Percentiles rank a stretch among this genome's conserved stretches.
These are phyloP conservation scores for Enteromius radiatus DNA, from an alignment of 2,797 vertebrate genomes.

Conservation along the genomic window DNA sequence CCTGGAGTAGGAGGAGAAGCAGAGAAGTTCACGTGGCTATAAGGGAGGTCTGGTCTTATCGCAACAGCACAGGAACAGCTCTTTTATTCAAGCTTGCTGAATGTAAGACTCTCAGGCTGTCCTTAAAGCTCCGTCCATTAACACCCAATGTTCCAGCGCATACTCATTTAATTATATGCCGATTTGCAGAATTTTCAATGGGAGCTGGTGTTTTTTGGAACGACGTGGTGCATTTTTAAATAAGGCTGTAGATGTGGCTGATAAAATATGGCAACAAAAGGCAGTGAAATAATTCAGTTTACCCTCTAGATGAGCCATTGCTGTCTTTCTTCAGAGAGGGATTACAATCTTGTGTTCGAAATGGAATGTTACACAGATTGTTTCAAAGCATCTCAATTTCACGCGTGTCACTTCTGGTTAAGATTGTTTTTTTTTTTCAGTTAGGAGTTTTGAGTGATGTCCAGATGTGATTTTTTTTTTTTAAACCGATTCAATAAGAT, in stretches of 20 bases:
- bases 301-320: background rate
- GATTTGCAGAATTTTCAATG: slow-evolving; percentile 10
- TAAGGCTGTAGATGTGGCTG: background rate
- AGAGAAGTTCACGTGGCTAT: background rate
- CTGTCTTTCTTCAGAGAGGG: background rate
- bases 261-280: background rate
- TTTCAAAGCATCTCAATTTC: slow-evolving; percentile 44
- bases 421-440: background rate
- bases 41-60: slow-evolving; percentile 45
- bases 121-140: slow-evolving; percentile 1
- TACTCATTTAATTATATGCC: background rate
- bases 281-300: background rate
- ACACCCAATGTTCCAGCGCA: background rate
- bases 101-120: background rate
- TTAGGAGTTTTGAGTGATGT: slow-evolving; percentile 12
- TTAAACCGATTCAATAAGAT: slow-evolving; percentile 17
- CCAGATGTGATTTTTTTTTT: slow-evolving; percentile 11
- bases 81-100: slow-evolving; percentile 42
- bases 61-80: slow-evolving; percentile 42
- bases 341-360: slow-evolving; percentile 17
- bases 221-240: background rate
- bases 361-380: slow-evolving; percentile 24
- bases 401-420: slow-evolving; percentile 29
- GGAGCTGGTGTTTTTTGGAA: background rate
- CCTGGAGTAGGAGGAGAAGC: background rate